phyloP scores from a whole-genome alignment of 1,140 invertebrate species.

The Saccostrea glomerata region DNA sequence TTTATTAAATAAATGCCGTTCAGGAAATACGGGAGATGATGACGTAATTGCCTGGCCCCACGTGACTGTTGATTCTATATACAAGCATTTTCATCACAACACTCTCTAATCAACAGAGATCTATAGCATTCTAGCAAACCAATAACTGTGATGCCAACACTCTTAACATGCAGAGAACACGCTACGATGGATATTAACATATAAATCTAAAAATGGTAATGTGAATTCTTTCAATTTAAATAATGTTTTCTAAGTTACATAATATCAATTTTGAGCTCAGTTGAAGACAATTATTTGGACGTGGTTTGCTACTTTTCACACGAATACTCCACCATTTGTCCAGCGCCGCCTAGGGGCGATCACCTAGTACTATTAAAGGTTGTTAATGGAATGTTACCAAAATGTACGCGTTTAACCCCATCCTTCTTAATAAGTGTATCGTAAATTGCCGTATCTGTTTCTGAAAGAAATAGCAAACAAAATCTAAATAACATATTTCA shows the following conservation, averaged over 20 bases:
- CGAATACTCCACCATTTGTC: slow-evolving; percentile 17
- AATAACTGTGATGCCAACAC: not conserved
- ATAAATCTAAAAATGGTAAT: not conserved
- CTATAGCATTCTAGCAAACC: slow-evolving; percentile 27
- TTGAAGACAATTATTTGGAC: slow-evolving; percentile 15
- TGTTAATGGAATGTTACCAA: slow-evolving; percentile 22
- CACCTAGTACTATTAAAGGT: slow-evolving; percentile 8
- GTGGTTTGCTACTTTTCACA: not conserved
- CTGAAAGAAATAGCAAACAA: slow-evolving; percentile 38
- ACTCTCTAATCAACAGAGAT: slow-evolving; percentile 14
- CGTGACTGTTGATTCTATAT: not conserved
- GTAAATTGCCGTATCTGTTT: slow-evolving; percentile 36
- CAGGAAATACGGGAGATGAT: not conserved
- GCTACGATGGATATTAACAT: not conserved
- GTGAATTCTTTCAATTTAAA: not conserved
- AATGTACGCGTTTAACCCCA: slow-evolving; percentile 17
- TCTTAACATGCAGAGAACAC: slow-evolving; percentile 19
- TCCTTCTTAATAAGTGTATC: slow-evolving; percentile 20
- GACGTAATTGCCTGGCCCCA: not conserved
- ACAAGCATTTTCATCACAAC: slow-evolving; percentile 29
- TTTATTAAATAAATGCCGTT: not conserved
- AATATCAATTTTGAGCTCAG: slow-evolving; percentile 27
- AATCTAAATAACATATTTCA: slow-evolving; percentile 24
- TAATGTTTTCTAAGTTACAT: not conserved
- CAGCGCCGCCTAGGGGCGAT: slow-evolving; percentile 10